These are phyloP conservation scores for Kradibia gibbosae DNA, from an alignment of 1,140 invertebrate genomes.

Conservation along the genomic window DNA sequence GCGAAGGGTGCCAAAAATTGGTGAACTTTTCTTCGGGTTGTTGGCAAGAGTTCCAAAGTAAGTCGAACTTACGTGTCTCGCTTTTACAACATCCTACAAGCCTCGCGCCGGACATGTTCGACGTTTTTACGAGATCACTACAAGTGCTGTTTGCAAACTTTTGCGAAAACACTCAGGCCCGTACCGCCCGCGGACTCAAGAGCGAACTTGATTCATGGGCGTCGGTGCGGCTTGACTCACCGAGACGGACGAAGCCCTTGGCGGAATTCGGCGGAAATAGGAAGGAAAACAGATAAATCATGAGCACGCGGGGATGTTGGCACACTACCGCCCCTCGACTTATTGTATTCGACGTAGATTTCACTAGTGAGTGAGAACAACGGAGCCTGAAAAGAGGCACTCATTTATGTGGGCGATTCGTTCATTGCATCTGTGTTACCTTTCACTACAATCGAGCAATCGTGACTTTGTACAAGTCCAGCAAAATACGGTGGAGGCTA, in stretches of 20 bases:
- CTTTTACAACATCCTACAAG: background rate
- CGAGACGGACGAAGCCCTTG: background rate
- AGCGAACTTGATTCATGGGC: background rate
- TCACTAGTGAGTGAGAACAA: too few relatives aligned
- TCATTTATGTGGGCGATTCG: too few relatives aligned
- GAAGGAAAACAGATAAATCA: slow-evolving; percentile 28
- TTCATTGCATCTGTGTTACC: too few relatives aligned
- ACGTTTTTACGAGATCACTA: background rate
- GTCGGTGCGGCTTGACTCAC: background rate
- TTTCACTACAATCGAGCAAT: too few relatives aligned
- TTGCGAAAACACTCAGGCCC: background rate
- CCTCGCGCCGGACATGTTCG: background rate
- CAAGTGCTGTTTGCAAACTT: background rate
- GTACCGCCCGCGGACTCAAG: background rate
- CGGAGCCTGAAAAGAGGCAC: too few relatives aligned
- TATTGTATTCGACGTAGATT: too few relatives aligned
- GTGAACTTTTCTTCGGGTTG: too few relatives aligned
- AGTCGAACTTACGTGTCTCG: background rate
- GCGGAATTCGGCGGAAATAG: slow-evolving; percentile 9
- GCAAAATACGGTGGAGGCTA: too few relatives aligned
- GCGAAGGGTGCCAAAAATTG: too few relatives aligned
- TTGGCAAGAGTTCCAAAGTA: background rate
- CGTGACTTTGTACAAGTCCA: too few relatives aligned
- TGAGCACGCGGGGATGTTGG: background rate
- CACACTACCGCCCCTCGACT: background rate